Percentiles rank a stretch among this genome's conserved stretches.
phyloP scores from a whole-genome alignment of 1,140 invertebrate species.

The Ptiloglossa arizonensis region DNA sequence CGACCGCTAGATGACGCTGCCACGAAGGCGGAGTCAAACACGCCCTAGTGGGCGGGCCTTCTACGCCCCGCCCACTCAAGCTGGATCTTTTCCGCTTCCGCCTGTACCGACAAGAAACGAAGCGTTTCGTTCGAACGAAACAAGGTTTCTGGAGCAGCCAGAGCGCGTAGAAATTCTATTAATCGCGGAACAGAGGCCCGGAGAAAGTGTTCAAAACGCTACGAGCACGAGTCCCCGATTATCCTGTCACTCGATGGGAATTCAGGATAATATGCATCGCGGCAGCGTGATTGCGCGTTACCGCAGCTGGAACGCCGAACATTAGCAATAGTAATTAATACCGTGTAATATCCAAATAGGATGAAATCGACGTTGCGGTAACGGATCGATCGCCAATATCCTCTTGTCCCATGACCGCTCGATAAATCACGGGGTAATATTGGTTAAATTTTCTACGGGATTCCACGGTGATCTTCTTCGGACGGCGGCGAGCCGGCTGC shows the following conservation, averaged over 20 bases:
- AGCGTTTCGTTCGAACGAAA: too few species aligned
- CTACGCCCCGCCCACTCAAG: too few species aligned
- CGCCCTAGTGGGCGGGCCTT: too few species aligned
- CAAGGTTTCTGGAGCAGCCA: too few species aligned
- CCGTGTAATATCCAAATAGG: conserved; percentile 46
- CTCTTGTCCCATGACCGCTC: neutral
- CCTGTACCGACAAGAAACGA: too few species aligned
- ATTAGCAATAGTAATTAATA: conserved; percentile 57
- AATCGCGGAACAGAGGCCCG: neutral
- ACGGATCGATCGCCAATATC: conserved; percentile 33
- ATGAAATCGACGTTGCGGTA: conserved; percentile 32
- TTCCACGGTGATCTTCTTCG: neutral
- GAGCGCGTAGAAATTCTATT: too few species aligned
- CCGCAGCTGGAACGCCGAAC: conserved; percentile 8
- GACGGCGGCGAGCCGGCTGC: neutral
- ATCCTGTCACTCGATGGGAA: conserved; percentile 5
- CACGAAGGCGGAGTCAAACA: too few species aligned
- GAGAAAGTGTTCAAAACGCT: neutral
- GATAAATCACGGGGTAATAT: conserved; percentile 9
- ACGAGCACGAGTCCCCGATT: conserved; percentile 4
- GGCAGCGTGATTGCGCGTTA: conserved; percentile 36
- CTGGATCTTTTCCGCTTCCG: too few species aligned
- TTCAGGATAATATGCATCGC: conserved; percentile 44
- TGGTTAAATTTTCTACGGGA: conserved; percentile 14
- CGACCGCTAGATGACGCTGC: too few species aligned